Percentiles rank a stretch among this genome's conserved stretches.
phyloP scores from a whole-genome alignment of 1,140 invertebrate species.

The Tribolium madens region DNA sequence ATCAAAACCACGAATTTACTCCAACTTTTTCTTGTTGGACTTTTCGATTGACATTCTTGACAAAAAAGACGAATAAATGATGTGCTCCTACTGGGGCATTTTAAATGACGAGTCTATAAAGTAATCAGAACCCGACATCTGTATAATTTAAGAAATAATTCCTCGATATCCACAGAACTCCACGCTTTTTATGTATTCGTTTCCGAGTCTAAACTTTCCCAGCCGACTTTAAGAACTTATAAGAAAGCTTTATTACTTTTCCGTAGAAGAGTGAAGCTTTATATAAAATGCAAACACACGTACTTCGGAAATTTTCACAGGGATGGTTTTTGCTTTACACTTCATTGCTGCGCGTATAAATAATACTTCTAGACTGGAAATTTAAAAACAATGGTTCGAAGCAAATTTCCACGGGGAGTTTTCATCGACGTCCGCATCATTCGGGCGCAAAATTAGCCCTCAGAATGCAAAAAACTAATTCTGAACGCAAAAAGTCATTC shows the following conservation, averaged over 20 bases:
- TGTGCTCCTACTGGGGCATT: not conserved
- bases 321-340: slow-evolving; percentile 47
- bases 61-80: slow-evolving; percentile 2
- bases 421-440: not conserved
- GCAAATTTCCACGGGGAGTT: slow-evolving; percentile 7
- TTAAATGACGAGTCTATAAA: slow-evolving; percentile 48
- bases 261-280: slow-evolving; percentile 48
- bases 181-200: slow-evolving; percentile 47
- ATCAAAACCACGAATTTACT: slow-evolving; percentile 42
- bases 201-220: slow-evolving; percentile 42
- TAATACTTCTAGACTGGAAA: slow-evolving; percentile 17
- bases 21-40: too few species aligned
- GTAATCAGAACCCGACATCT: slow-evolving; percentile 51
- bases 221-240: slow-evolving; percentile 48
- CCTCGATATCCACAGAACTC: slow-evolving; percentile 46
- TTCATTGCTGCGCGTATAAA: slow-evolving; percentile 46
- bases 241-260: slow-evolving; percentile 54
- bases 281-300: slow-evolving; percentile 54
- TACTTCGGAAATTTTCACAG: slow-evolving; percentile 49
- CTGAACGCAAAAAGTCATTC: too few species aligned
- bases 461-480: too few species aligned
- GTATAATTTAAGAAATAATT: slow-evolving; percentile 54
- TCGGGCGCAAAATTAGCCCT: too few species aligned
- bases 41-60: too few species aligned
- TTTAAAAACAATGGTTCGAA: slow-evolving; percentile 23